Conservation (phyloP, 1,140 invertebrate genomes). For the Diachasmimorpha longicaudata region DNA sequence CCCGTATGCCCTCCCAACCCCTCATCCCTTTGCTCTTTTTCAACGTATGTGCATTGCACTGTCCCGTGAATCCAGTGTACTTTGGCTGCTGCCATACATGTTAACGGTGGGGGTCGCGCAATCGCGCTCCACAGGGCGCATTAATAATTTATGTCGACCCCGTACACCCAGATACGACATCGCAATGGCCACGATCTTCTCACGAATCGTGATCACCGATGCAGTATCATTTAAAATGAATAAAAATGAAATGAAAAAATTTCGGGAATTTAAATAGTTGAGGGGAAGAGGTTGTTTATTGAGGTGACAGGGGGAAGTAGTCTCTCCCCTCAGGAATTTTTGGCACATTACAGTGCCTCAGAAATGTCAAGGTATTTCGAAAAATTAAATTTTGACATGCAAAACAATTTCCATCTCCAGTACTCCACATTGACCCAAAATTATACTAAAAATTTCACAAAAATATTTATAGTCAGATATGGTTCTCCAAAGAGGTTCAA, state of each 20-base stretch:
- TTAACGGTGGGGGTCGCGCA: conserved; percentile 16
- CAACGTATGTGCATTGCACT: neutral
- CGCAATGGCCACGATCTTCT: conserved; percentile 43
- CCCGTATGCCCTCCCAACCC: neutral
- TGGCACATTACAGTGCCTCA: too few species aligned
- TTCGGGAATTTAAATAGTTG: neutral
- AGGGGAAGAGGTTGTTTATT: neutral
- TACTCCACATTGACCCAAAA: too few species aligned
- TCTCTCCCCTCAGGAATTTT: too few species aligned
- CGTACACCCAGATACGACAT: conserved; percentile 36
- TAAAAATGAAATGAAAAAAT: neutral
- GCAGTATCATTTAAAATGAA: conserved; percentile 28
- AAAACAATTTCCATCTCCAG: too few species aligned
- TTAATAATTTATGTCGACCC: conserved; percentile 47
- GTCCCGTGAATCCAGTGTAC: neutral
- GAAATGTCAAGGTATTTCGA: too few species aligned
- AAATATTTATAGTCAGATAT: neutral
- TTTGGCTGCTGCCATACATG: neutral
- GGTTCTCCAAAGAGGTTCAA: too few species aligned
- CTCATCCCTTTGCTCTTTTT: neutral
- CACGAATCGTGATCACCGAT: conserved; percentile 46
- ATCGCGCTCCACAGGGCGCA: conserved; percentile 38
- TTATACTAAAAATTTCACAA: neutral
- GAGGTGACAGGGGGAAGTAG: neutral
- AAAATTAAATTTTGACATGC: too few species aligned